These are phyloP conservation scores for Rissa tridactyla DNA, from an alignment of 2,113 vertebrate genomes.

Conservation along the genomic window DNA sequence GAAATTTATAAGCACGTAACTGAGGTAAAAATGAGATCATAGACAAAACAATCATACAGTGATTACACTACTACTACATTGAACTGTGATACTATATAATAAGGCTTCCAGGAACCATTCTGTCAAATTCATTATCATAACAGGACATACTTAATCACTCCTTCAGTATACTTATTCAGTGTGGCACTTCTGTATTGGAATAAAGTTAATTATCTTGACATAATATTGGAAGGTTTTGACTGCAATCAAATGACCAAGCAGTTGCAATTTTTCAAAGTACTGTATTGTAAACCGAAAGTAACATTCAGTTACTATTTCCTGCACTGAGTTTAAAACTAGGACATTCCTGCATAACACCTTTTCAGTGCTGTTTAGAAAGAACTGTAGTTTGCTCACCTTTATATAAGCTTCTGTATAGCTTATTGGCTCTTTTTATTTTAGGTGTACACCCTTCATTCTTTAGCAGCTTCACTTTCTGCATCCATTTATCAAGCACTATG, in stretches of 20 bases:
- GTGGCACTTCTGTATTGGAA: not conserved
- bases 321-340: not conserved
- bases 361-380: not conserved
- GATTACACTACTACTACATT: not conserved
- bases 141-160: not conserved
- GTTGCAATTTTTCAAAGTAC: not conserved
- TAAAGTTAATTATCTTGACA: not conserved
- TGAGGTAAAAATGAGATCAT: not conserved
- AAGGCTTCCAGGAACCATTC: not conserved
- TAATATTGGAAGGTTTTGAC: not conserved
- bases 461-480: conserved; percentile 95
- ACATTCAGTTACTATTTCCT: not conserved
- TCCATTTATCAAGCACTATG: conserved; percentile 97
- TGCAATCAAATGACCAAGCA: not conserved
- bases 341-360: not conserved
- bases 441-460: conserved; percentile 91
- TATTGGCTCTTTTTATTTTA: conserved; percentile 70
- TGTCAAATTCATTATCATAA: not conserved
- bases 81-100: not conserved
- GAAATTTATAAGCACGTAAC: not conserved
- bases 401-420: not conserved
- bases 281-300: not conserved
- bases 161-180: not conserved
- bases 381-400: not conserved
- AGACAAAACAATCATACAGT: not conserved